Base-by-base conservation (phyloP, 2,113 vertebrate species). In the Vicugna pacos region DNA sequence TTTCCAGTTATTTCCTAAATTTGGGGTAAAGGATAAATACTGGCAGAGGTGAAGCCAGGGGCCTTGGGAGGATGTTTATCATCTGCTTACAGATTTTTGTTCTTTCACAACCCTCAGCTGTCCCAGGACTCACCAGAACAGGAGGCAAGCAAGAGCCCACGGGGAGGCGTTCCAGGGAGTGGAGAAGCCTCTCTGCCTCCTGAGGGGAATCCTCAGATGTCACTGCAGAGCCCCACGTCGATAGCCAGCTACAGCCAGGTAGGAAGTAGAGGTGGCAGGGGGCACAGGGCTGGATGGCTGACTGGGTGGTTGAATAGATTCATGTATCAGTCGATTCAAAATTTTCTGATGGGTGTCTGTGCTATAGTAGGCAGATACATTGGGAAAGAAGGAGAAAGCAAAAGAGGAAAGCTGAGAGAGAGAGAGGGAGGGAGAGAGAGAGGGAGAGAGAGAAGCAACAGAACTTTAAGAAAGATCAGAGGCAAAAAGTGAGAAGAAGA, bases 121-220 rank as follows among this genome's bases (percentile, higher is more conserved):
- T 98, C 98, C 48, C 99, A 99, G 96, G 99, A 99, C 91, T 99
- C 99, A 30, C 98, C 98, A 32, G 99, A 99, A 60, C 99, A 99
- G 94, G 99, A 99, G 79, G 98, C 98, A 28, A 99, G 97, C 97
- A 99, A 99, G 95, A 99, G 99, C 92, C 99, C 99, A 2, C 97
- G 98, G 95, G 98, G 99, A 52, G 97, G 98, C 14, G 76, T 98
- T 93, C 97, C 98, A 17, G 98, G 98, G 89, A 98, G 98, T 77
- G 98, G 98, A 89, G 99, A 99, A 96, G 97, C 98, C 32, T 98
- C 99, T 0, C 80, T 99, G 93, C 98, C 99, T 92, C 98, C 98
- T 0, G 99, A 99, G 95, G 98, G 98, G 17, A 98, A 98, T 16
- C 98, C 98, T 88, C 98, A 98, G 94, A 98, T 99, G 93, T 97